Base-by-base conservation (phyloP, 1,140 invertebrate genomes). In the Globodera ellingtonae region DNA sequence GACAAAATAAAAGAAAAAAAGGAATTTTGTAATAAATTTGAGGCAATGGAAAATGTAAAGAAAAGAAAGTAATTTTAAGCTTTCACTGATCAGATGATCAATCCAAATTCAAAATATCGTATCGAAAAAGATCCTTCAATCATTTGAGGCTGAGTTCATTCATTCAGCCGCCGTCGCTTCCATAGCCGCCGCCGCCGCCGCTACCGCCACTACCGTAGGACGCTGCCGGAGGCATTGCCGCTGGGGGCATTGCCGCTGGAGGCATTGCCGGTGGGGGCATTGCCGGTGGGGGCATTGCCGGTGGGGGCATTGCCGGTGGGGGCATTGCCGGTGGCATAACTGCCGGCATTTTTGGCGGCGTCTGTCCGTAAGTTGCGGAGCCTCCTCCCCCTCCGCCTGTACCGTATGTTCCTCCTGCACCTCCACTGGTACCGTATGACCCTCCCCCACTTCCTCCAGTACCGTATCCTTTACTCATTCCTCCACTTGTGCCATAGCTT, bases 121-220 rank as follows among this genome's bases (percentile, higher is more conserved):
- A 35, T 35, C 35, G 35, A 35, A 35, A 35, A 35, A 35, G 1
- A 35, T 35, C 35, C 1, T 35, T 35, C 35, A 24, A 24, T 24
- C 24, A 35, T 35, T 35, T 35, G 35, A 35, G 35, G 35, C 0
- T 62, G 13, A 10, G 56, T 70, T 70, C 67, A 70, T 70, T 44
- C 6, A 47, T 67, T 21, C 18, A 67, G 7, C 67, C 24, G 13
- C 67, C 67, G 24, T 70, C 35, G n/a, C 35, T 44, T 35, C 67
- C 67, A 70, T 70, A 70, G n/a, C 66, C 10, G 66, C 66, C 66
- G n/a, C 52, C 35, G 5, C 66, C 10, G 66, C 66, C 66, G 7
- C 50, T 6, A 18, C 67, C 67, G 67, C 35, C 67, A 0, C 67
- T 21, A 18, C 67, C 67, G 46, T 70, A 70, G 3, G 67, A 35